Conservation (phyloP, 2,888 invertebrate species). For the Arrhopalites spinosus region DNA sequence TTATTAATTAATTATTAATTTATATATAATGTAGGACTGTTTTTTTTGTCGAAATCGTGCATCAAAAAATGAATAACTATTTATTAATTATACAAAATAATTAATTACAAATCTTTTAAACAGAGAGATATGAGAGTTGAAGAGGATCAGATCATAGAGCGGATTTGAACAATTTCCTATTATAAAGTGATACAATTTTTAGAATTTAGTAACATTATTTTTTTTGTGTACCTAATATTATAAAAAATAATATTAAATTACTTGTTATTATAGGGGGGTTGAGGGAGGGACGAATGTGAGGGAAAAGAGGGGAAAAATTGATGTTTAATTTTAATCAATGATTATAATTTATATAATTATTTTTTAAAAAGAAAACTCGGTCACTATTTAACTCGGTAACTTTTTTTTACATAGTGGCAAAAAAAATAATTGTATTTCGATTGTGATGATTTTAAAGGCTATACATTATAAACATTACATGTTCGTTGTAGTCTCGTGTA, state of each 20-base stretch:
- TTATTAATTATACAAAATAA: too few species aligned
- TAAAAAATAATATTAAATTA: background rate
- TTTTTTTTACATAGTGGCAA: too few species aligned
- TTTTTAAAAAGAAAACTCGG: background rate
- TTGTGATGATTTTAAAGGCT: slow-evolving; percentile 3
- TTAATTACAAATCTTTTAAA: too few species aligned
- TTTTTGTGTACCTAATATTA: slow-evolving; percentile 12
- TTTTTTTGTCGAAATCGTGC: too few species aligned
- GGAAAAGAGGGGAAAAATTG: background rate
- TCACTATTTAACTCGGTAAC: too few species aligned
- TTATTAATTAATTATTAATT: too few species aligned
- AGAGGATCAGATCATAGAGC: background rate
- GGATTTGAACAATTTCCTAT: slow-evolving; percentile 29
- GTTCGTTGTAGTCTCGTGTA: too few species aligned
- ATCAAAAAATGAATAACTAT: too few species aligned
- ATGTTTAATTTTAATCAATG: background rate
- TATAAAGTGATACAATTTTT: slow-evolving; percentile 32
- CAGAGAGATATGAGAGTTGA: too few species aligned
- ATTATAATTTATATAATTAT: background rate
- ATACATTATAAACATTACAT: too few species aligned
- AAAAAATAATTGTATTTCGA: background rate
- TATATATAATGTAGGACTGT: too few species aligned
- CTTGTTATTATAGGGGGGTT: background rate
- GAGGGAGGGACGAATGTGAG: background rate
- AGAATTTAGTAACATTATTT: slow-evolving; percentile 16